These are phyloP conservation scores for Epinephelus malabaricus DNA, from an alignment of 2,797 vertebrate genomes.

Conservation along the genomic window DNA sequence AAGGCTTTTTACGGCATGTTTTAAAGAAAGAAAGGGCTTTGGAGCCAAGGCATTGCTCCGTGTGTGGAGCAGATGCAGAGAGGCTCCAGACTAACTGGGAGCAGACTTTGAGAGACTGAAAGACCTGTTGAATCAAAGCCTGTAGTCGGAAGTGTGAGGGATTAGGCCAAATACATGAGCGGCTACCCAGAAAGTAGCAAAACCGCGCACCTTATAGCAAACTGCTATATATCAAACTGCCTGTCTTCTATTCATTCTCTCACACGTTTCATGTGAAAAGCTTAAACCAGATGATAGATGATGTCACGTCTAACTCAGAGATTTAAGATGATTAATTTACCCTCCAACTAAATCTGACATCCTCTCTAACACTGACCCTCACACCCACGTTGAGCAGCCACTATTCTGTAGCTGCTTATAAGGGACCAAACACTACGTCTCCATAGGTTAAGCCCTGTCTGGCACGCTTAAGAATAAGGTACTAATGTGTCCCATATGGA, in stretches of 20 bases:
- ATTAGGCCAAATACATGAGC: conserved; percentile 25
- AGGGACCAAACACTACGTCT: conserved; percentile 29
- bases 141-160: conserved; percentile 42
- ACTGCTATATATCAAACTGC: background rate
- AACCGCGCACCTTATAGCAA: background rate
- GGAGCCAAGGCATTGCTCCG: conserved; percentile 63
- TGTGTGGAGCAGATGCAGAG: conserved; percentile 85
- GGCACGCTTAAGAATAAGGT: conserved; percentile 44
- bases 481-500: conserved; percentile 79
- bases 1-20: conserved; percentile 71
- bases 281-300: background rate
- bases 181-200: conserved; percentile 37
- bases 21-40: conserved; percentile 66
- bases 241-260: background rate
- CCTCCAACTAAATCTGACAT: conserved; percentile 4
- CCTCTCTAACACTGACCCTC: conserved; percentile 12
- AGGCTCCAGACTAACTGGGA: conserved; percentile 83
- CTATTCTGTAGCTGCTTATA: conserved; percentile 7
- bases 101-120: conserved; percentile 63
- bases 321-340: conserved; percentile 20
- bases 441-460: conserved; percentile 66
- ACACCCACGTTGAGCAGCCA: background rate
- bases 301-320: background rate
- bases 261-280: conserved; percentile 4
- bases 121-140: conserved; percentile 55